Base-by-base conservation (phyloP, 2,113 vertebrate genomes). In the Paraplagusia blochii region DNA sequence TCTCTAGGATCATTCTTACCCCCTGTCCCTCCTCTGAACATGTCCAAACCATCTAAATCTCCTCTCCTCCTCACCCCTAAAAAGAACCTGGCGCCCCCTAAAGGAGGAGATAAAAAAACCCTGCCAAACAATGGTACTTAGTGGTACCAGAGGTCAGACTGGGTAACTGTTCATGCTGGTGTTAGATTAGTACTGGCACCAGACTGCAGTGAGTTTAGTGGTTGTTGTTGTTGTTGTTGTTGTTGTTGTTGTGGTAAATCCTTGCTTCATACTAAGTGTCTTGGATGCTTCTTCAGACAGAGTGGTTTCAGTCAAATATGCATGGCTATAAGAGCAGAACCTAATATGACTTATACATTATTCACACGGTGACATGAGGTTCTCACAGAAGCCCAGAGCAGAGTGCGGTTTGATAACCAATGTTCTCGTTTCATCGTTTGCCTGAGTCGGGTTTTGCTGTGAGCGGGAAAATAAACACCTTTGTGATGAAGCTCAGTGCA, bases 281-380 rank as follows among this genome's bases (percentile, higher is more conserved):
- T 17, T 11, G 3, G 6, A 0, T 36, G 60, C 42, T 14, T n/a
- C 42, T n/a, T 33, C 17, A 44, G 8, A 61, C 50, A 12, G 34
- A 42, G 55, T 51, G 10, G 42, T 10, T 56, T 59, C 46, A 42
- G 72, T 82, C 62, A 70, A 69, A 68, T 65, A 71, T 79, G 63
- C 29, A 69, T 61, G 34, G 4, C 63, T 35, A 69, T 80, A 69
- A 63, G 61, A 66, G 68, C 57, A 14, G 33, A 63, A 44, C 57
- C 57, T 47, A 63, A 72, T 66, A 69, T 7, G 42, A 49, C 19
- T 63, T 14, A 55, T 76, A 5, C 43, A 80, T 76, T 44, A 80
- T 76, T 80, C 57, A 76, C 44, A 72, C 34, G 1, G 44, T 67
- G 58, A 67, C 71, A 74, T 58, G 15, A 14, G 62, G 16, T 54